Evolutionary conservation across 2,888 invertebrate genomes (phyloP).

Genomic region (Punctoribates punctum): DNA sequence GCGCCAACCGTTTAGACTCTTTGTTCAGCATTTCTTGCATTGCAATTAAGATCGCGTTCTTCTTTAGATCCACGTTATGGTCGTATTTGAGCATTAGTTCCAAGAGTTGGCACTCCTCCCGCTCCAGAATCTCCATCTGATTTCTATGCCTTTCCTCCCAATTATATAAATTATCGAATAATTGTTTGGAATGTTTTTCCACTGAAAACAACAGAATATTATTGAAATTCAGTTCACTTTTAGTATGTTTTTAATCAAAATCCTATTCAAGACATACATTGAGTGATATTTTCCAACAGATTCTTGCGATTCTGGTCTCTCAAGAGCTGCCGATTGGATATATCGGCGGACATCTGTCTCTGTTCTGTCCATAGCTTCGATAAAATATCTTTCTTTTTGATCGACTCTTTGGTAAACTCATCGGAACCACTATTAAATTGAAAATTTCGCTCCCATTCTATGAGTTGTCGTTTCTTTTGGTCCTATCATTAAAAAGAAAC

Average conservation of each 20-base stretch:
- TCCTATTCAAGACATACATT: neutral
- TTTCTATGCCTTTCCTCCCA: constrained; percentile 26
- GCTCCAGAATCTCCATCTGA: neutral
- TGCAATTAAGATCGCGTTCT: neutral
- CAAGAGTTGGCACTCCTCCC: neutral
- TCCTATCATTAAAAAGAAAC: neutral
- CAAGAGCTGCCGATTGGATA: neutral
- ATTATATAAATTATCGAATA: constrained; percentile 16
- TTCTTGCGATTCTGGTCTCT: neutral
- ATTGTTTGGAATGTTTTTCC: constrained; percentile 31
- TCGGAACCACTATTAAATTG: neutral
- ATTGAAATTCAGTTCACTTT: neutral
- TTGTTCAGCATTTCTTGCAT: constrained; percentile 7
- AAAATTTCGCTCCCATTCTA: constrained; percentile 11
- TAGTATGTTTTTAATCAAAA: neutral
- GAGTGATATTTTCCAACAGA: neutral
- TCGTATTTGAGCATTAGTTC: constrained; percentile 19
- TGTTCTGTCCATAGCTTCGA: neutral
- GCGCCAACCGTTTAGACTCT: neutral
- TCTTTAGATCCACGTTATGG: neutral
- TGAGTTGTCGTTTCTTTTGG: constrained; percentile 19
- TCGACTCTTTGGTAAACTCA: neutral
- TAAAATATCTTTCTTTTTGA: constrained; percentile 10
- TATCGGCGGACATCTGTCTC: neutral
- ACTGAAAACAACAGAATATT: neutral